Base-by-base conservation (phyloP, 2,888 invertebrate genomes). In the Ennomos fuscantarius region DNA sequence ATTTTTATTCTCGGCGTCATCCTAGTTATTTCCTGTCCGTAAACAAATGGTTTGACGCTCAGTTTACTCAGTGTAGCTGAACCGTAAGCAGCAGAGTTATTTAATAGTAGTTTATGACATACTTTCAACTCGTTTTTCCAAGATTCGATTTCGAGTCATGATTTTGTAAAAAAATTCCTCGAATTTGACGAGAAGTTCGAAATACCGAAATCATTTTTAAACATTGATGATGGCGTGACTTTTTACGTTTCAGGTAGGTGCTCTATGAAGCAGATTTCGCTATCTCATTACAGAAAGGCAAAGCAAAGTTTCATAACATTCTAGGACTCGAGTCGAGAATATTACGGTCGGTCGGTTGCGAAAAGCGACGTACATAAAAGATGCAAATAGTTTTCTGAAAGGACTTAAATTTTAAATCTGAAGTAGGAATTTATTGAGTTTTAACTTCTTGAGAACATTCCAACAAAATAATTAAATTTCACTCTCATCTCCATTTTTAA, bases 21-120 rank as follows among this genome's bases (percentile, higher is more conserved):
- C 50, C 39, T 48, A 62, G 65, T 72, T 68, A 75, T 73, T 76
- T 74, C 70, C 72, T 65, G 64, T 64, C 54, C 51, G 62, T 68
- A 66, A 70, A 71, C 63, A 69, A 70, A 63, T 54, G 63, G 62
- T 51, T 57, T 57, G 53, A 44, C 63, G 66, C 63, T 1, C 24
- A 24, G 5, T 24, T 63, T 71, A 68, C 59, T 66, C 51, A 49
- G 60, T 59, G 57, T 40, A 24, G 6, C 56, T 47, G 69, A 66
- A 50, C 70, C 66, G 68, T 65, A 64, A 63, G 53, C 49, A 52
- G 52, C 49, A 52, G 52, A 49, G 49, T 65, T 58, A 60, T 44
- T 65, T 53, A 35, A 70, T 66, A 60, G 65, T 60, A 56, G 53
- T 59, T 67, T 54, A 41, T 13, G 39, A 41, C 56, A 68, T 62